A percentile compares a stretch with the other conserved stretches of the same genome.
Conservation (phyloP, 2,797 vertebrate genomes). For the Tadarida brasiliensis region DNA sequence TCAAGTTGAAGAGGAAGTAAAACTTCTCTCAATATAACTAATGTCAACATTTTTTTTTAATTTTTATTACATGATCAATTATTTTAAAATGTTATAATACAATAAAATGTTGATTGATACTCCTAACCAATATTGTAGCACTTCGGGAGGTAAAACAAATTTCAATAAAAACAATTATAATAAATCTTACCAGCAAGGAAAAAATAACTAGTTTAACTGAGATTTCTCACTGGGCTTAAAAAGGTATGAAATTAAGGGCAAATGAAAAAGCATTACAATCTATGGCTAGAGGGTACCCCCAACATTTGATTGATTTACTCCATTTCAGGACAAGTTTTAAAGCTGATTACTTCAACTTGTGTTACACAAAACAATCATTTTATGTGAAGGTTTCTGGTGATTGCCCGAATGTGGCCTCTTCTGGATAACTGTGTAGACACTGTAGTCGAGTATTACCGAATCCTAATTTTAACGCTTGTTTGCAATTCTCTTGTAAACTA, state of each 20-base stretch:
- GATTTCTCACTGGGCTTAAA: slow-evolving; percentile 59
- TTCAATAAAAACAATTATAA: slow-evolving; percentile 70
- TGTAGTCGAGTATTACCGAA: background rate
- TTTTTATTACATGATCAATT: slow-evolving; percentile 83
- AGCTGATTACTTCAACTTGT: background rate
- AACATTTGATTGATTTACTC: background rate
- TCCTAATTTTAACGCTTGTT: background rate
- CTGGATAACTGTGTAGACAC: background rate
- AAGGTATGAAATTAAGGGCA: slow-evolving; percentile 69
- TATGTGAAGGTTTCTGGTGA: background rate
- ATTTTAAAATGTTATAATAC: slow-evolving; percentile 79
- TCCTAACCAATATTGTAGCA: slow-evolving; percentile 55
- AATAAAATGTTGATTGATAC: slow-evolving; percentile 70
- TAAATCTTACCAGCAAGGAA: slow-evolving; percentile 48
- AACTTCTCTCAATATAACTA: slow-evolving; percentile 79
- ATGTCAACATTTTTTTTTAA: slow-evolving; percentile 73
- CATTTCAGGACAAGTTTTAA: background rate
- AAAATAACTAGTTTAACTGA: slow-evolving; percentile 31
- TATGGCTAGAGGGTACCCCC: background rate
- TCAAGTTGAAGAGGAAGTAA: slow-evolving; percentile 70
- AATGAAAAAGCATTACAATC: background rate
- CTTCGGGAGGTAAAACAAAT: slow-evolving; percentile 65
- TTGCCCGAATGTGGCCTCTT: background rate
- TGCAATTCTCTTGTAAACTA: background rate
- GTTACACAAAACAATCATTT: background rate